phyloP scores from a whole-genome alignment of 92 coral and sea anemone species.

The Zoanthus sociatus region DNA sequence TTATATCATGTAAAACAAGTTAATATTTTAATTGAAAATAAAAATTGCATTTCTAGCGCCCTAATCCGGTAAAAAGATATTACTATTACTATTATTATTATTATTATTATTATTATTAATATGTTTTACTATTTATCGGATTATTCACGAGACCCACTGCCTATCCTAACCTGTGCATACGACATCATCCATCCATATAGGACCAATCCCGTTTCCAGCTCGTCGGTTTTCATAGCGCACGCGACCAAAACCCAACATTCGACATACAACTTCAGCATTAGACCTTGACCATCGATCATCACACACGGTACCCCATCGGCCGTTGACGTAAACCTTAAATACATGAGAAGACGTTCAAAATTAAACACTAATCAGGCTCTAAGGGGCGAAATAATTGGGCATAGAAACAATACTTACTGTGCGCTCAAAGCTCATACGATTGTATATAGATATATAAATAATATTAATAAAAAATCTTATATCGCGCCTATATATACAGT shows the following conservation, averaged over 20 bases:
- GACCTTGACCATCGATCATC: constrained; percentile 74
- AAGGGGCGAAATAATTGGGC: background rate
- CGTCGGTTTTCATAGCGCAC: constrained; percentile 57
- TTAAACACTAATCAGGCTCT: background rate
- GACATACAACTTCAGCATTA: constrained; percentile 79
- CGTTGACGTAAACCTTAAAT: constrained; percentile 57
- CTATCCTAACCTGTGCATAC: constrained; percentile 62
- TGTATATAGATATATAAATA: too few relatives aligned
- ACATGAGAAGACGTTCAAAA: background rate
- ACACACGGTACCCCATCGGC: constrained; percentile 80
- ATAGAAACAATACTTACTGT: background rate
- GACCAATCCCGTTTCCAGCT: constrained; percentile 64
- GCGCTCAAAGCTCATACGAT: too few relatives aligned
- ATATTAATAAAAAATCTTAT: too few relatives aligned
- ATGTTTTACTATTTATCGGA: too few relatives aligned
- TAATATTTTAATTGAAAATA: too few relatives aligned
- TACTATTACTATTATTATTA: too few relatives aligned
- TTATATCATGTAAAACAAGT: too few relatives aligned
- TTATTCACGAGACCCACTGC: too few relatives aligned
- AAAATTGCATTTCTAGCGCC: too few relatives aligned
- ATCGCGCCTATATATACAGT: too few relatives aligned
- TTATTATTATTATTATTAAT: too few relatives aligned
- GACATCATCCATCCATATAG: constrained; percentile 81
- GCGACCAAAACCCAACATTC: constrained; percentile 79
- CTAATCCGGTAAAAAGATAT: too few relatives aligned